Conservation (phyloP, 2,888 invertebrate species). For the Therioaphis trifolii region DNA sequence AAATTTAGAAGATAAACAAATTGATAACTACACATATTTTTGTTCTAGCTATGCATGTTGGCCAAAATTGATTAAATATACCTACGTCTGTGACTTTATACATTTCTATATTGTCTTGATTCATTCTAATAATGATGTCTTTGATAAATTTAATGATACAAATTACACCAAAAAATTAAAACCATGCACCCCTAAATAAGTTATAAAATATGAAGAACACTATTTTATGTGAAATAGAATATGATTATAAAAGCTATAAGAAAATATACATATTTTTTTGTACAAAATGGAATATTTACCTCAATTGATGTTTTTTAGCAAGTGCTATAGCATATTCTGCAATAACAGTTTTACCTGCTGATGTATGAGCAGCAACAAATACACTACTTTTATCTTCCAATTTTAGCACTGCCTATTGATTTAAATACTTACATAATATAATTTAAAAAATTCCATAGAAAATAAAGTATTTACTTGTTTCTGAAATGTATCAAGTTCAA, state of each 20-base stretch:
- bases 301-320: constrained; percentile 79
- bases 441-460: not conserved
- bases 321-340: constrained; percentile 99
- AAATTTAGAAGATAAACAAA: no score
- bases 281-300: constrained; percentile 13
- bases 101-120: no score
- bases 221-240: constrained; percentile 36
- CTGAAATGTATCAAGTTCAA: constrained; percentile 96
- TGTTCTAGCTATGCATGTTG: no score
- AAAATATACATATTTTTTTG: not conserved
- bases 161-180: no score
- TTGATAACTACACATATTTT: no score
- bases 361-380: constrained; percentile 99
- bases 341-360: constrained; percentile 98
- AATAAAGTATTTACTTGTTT: constrained; percentile 75
- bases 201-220: constrained; percentile 31
- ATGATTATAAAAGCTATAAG: constrained; percentile 12
- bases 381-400: constrained; percentile 94
- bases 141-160: no score
- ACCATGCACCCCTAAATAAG: no score
- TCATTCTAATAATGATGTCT: no score
- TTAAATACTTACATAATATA: constrained; percentile 18
- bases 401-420: constrained; percentile 83
- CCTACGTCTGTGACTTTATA: no score
- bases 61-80: no score